A percentile compares a stretch with the other conserved stretches of the same genome.
These are phyloP conservation scores for Brenthis daphne DNA, from an alignment of 2,888 invertebrate genomes.

Conservation along the genomic window DNA sequence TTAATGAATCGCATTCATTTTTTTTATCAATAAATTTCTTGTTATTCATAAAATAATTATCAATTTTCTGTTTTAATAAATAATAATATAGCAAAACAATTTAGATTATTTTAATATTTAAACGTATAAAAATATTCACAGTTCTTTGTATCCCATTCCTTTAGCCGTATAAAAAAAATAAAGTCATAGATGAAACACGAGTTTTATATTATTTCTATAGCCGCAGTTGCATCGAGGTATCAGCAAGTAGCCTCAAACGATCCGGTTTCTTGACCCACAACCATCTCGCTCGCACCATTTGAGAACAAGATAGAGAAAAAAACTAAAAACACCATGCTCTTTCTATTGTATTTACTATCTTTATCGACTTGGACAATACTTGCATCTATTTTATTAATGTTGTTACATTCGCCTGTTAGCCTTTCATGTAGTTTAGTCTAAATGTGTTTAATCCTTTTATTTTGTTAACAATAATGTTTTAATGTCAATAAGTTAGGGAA, in stretches of 20 bases:
- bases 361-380: slow-evolving; percentile 17
- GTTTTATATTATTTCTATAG: slow-evolving; percentile 8
- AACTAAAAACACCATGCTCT: slow-evolving; percentile 13
- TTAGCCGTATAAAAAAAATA: neutral
- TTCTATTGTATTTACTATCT: slow-evolving; percentile 26
- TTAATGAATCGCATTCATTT: too few species aligned
- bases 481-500: neutral
- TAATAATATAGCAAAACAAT: too few species aligned
- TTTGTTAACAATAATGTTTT: neutral
- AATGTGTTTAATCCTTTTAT: slow-evolving; percentile 2
- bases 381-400: slow-evolving; percentile 17
- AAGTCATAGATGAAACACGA: neutral
- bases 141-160: too few species aligned
- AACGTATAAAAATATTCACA: too few species aligned
- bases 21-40: too few species aligned
- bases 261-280: slow-evolving; percentile 39
- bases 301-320: slow-evolving; percentile 23
- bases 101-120: too few species aligned
- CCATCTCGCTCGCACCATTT: slow-evolving; percentile 31
- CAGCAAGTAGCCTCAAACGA: slow-evolving; percentile 28
- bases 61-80: too few species aligned
- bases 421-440: neutral
- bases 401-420: neutral
- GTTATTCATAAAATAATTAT: too few species aligned
- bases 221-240: slow-evolving; percentile 26